Base-by-base conservation (phyloP, 2,888 invertebrate genomes). In the Hirtodrosophila duncani region DNA sequence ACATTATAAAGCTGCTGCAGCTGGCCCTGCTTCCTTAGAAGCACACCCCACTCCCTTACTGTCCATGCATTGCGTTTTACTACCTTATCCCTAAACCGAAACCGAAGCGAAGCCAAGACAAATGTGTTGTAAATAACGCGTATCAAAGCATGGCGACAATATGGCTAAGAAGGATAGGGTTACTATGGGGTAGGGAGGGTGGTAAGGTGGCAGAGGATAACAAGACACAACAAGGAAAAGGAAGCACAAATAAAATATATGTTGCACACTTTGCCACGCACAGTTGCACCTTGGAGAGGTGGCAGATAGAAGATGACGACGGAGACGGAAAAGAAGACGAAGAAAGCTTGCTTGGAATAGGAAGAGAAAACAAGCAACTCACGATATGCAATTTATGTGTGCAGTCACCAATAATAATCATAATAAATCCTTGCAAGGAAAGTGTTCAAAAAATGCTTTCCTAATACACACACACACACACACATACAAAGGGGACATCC, bases 41-140 rank as follows among this genome's bases (percentile, higher is more conserved):
- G n/a, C n/a, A n/a, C n/a, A n/a, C n/a, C n/a, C n/a, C n/a, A n/a
- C n/a, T n/a, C n/a, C n/a, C n/a, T n/a, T n/a, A n/a, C n/a, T n/a
- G n/a, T n/a, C n/a, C n/a, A n/a, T n/a, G n/a, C n/a, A n/a, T n/a
- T n/a, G 7, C 43, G 39, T 45, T 29, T 27, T 42, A 16, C 9
- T 14, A 31, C 37, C 50, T 31, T 5, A n/a, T 2, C 4, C 17
- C 20, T n/a, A 7, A 6, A 9, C 31, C 30, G 36, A 31, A 36
- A 59, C 38, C 52, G 46, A 65, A 45, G 42, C 69, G 64, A 75
- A 64, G 71, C 67, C 56, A 64, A 75, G 79, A 70, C 75, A 70
- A 71, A 79, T 79, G 75, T 75, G 48, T 64, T 67, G 64, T 67
- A 79, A 63, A 71, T 70, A 78, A 74, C 63, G 66, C 74, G 69